Evolutionary conservation across 2,113 vertebrate genomes (phyloP), one percentile per base, ranked within the genome.

Genomic region (Cyprinodon variegatus): DNA sequence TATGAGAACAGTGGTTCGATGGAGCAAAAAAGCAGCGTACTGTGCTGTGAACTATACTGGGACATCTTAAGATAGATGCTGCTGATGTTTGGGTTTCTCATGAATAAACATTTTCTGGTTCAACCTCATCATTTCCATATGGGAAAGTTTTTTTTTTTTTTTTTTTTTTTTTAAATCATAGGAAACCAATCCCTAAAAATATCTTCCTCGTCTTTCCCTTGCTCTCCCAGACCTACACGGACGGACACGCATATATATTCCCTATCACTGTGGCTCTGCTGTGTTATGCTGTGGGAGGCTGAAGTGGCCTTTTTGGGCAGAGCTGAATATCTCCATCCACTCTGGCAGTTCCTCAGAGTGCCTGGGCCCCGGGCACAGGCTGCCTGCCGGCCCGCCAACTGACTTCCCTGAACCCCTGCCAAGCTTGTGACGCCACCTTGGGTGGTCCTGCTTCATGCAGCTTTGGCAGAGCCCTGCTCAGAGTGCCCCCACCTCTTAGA

Each of bases 401-500:
- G 73, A 77, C 83, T 87, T 82, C 88, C 88, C 91, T 91, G 91
- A 93, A 92, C 83, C 83, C 50, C 76, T 81, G 91, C 93, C 92
- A 93, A 93, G 90, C 86, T 91, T 88, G 93, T 93, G 92, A 93
- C 92, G 90, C 89, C 87, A 86, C 77, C 84, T 86, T 95, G 94
- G 94, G 94, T 94, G 94, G 94, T 94, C 94, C 81, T 15, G 77
- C 90, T 93, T 90, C 92, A 92, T 89, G 91, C 89, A 87, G 91
- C 86, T 91, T 86, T 91, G 92, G 91, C 91, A 91, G 79, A 79
- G 83, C 68, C 60, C 61, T 36, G 83, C 83, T 83, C 78, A 48
- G 68, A 70, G 65, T 53, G 29, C 82, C 83, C 74, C 76, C 74
- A 65, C 67, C 48, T 66, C 86, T 67, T 65, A 79, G 79, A 78